These are phyloP conservation scores for Perccottus glenii DNA, from an alignment of 2,113 vertebrate species.

Conservation along the genomic window DNA sequence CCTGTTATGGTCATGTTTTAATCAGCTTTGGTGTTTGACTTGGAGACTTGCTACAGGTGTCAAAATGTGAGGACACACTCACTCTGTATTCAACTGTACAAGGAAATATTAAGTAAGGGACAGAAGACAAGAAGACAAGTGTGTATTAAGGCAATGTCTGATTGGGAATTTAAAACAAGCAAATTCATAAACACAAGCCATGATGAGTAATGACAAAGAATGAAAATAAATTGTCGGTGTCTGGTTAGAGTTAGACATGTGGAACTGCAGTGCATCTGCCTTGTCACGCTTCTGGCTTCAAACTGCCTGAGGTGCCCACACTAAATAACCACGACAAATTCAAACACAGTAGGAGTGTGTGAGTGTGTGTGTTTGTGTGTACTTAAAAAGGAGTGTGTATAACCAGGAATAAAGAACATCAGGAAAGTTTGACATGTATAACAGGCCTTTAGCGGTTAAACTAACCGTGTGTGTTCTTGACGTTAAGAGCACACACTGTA, in stretches of 20 bases:
- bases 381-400: slow-evolving; percentile 11
- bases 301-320: slow-evolving; percentile 50
- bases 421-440: slow-evolving; percentile 44
- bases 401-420: slow-evolving; percentile 45
- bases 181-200: slow-evolving; percentile 1
- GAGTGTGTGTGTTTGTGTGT: slow-evolving; percentile 23
- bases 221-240: slow-evolving; percentile 35
- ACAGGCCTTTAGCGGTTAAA: slow-evolving; percentile 45
- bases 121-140: background rate
- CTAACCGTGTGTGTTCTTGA: slow-evolving; percentile 50
- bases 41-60: slow-evolving; percentile 46
- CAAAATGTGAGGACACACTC: slow-evolving; percentile 20
- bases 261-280: slow-evolving; percentile 59
- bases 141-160: too few species aligned
- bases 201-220: slow-evolving; percentile 9
- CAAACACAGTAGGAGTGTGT: slow-evolving; percentile 36
- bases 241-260: slow-evolving; percentile 71
- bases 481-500: slow-evolving; percentile 42
- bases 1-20: slow-evolving; percentile 66
- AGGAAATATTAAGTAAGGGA: background rate
- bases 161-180: background rate
- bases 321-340: slow-evolving; percentile 74
- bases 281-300: slow-evolving; percentile 64
- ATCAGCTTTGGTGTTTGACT: slow-evolving; percentile 51
- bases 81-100: slow-evolving; percentile 8